Evolutionary conservation across 2,797 vertebrate species (phyloP).

Genomic region (Glyptemys insculpta): DNA sequence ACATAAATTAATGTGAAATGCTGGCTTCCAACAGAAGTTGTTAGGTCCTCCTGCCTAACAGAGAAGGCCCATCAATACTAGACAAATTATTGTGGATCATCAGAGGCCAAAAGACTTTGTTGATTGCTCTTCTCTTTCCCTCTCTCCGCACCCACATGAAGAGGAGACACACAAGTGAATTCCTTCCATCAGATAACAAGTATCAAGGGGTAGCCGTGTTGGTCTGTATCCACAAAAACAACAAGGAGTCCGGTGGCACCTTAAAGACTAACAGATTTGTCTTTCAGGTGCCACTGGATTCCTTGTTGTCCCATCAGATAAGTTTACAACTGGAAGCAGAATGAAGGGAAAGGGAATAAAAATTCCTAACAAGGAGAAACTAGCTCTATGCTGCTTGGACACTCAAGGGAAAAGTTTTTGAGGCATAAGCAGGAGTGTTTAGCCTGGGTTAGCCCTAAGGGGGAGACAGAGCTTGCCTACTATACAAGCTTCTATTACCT

Average conservation of each 20-base stretch:
- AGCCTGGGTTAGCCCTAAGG: neutral
- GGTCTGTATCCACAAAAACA: no score
- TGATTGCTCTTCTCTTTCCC: neutral
- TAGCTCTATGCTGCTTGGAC: neutral
- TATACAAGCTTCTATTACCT: neutral
- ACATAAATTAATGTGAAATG: neutral
- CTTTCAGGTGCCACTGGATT: no score
- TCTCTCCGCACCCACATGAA: neutral
- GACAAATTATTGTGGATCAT: neutral
- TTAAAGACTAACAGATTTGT: no score
- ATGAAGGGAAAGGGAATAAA: neutral
- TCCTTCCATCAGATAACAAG: neutral
- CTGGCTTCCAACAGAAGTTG: neutral
- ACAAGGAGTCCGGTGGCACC: no score
- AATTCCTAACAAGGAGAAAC: neutral
- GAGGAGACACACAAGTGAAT: neutral
- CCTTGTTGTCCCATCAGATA: no score
- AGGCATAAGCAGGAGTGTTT: neutral
- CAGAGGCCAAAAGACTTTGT: neutral
- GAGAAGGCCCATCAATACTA: neutral
- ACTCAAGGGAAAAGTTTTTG: neutral
- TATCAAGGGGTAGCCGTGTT: no score
- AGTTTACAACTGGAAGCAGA: neutral
- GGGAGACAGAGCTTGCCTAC: neutral
- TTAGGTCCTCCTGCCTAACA: neutral